Evolutionary conservation across 1,140 invertebrate genomes (phyloP), one percentile per base, ranked within the genome.

Genomic region (Lepidotrigona ventralis): DNA sequence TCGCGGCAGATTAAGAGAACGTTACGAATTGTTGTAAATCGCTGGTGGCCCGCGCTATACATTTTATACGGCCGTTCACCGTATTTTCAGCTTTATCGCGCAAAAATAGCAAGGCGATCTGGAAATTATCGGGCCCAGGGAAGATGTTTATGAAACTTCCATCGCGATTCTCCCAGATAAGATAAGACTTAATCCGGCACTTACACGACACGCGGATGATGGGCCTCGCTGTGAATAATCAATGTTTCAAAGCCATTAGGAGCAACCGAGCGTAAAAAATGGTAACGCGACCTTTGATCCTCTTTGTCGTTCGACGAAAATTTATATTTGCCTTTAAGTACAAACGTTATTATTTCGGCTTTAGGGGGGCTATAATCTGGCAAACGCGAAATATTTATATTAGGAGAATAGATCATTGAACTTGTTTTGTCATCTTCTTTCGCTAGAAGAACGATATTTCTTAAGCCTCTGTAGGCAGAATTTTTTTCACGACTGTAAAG

Each of bases 101-200:
- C 14, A 26, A 71, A 51, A 53, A 71, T 19, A 29, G 6, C 39
- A 2, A 12, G 39, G 1, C 15, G 23, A 70, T 46, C 39, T 39
- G 33, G 15, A 70, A 70, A 70, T 70, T n/a, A 70, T 70, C 23
- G 23, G 46, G 26, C 26, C 11, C n/a, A 8, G 39, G 8, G 5
- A 70, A n/a, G 69, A 71, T 51, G 46, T 53, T 26, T 71, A 71
- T 71, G 69, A 71, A 71, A 26, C 39, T 26, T 29, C 63, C 21
- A 3, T 17, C 23, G 29, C 17, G 46, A 71, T 71, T 51, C 19
- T 71, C 53, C 69, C n/a, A 21, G 69, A 51, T 70, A 70, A 51
- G 9, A 46, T 46, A 46, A 46, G 8, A 46, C 23, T 19, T 71
- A 11, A 71, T 71, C 69, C 69, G 69, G 26, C 19, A 46, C 68